phyloP scores from a whole-genome alignment of 2,888 invertebrate species.

The Exephanes ischioxanthus region DNA sequence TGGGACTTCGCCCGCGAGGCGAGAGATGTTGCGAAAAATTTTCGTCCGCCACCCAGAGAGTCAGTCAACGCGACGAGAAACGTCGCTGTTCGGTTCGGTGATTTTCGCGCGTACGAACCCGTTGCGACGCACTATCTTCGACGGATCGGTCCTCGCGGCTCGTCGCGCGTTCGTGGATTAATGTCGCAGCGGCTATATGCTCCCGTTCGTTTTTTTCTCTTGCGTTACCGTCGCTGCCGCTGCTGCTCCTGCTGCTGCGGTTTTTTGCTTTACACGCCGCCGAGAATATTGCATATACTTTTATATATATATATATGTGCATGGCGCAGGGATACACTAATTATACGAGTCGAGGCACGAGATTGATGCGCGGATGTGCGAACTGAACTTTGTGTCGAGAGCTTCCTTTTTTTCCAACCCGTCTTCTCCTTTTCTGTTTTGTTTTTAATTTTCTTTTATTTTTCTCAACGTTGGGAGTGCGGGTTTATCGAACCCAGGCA shows the following conservation, averaged over 20 bases:
- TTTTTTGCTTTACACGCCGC: slow-evolving; percentile 60
- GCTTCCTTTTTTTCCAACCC: slow-evolving; percentile 28
- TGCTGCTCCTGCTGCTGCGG: slow-evolving; percentile 44
- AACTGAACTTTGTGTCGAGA: slow-evolving; percentile 54
- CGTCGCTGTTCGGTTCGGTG: slow-evolving; percentile 58
- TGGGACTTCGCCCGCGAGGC: slow-evolving; percentile 43
- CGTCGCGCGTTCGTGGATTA: slow-evolving; percentile 66
- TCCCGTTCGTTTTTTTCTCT: slow-evolving; percentile 29
- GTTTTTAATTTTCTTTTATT: slow-evolving; percentile 22
- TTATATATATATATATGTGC: slow-evolving; percentile 7
- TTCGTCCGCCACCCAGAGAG: slow-evolving; percentile 62
- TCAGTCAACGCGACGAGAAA: slow-evolving; percentile 53
- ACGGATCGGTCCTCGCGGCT: slow-evolving; percentile 43
- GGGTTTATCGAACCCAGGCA: slow-evolving; percentile 52
- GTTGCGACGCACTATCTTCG: slow-evolving; percentile 58
- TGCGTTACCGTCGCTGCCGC: slow-evolving; percentile 18
- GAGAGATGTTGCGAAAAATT: slow-evolving; percentile 64
- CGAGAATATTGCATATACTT: slow-evolving; percentile 25
- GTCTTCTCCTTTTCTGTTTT: slow-evolving; percentile 19
- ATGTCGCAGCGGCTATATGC: slow-evolving; percentile 66
- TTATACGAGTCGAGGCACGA: slow-evolving; percentile 64
- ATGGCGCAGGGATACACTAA: slow-evolving; percentile 54
- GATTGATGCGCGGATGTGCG: slow-evolving; percentile 66
- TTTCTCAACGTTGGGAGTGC: slow-evolving; percentile 10
- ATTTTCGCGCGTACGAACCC: slow-evolving; percentile 55